Conservation (phyloP, 2,113 vertebrate genomes). For the Corythaeola cristata region DNA sequence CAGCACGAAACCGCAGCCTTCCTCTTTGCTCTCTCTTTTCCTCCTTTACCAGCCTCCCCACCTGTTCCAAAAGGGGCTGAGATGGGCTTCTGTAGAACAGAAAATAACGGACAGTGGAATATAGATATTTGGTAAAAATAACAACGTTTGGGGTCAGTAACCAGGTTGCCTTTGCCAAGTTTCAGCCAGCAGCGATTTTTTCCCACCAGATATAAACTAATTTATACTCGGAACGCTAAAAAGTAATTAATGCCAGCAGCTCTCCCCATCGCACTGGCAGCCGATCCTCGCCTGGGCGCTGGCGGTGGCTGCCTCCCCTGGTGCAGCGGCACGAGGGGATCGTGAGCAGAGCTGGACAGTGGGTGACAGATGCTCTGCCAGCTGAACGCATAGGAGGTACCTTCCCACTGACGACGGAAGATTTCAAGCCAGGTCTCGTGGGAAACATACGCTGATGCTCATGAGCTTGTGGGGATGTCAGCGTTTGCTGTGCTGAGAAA, state of each 20-base stretch:
- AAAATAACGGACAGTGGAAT: background rate
- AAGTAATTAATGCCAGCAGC: background rate
- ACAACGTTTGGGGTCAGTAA: background rate
- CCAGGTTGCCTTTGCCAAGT: background rate
- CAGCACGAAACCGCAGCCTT: background rate
- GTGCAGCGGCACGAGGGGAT: background rate
- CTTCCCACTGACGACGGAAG: fast-evolving
- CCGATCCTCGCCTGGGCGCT: background rate
- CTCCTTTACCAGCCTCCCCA: background rate
- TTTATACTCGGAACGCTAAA: background rate
- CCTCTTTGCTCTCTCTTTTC: background rate
- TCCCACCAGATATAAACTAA: background rate
- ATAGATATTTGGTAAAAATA: background rate
- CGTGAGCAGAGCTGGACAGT: background rate
- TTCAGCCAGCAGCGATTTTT: background rate
- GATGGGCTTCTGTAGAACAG: background rate
- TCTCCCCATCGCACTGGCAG: background rate
- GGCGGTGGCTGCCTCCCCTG: background rate
- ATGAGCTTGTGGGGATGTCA: background rate
- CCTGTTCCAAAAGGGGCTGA: background rate
- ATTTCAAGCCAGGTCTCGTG: background rate
- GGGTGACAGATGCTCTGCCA: background rate
- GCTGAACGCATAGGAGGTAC: background rate
- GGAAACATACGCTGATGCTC: background rate
- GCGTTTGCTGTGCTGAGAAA: background rate